A percentile compares a stretch with the other conserved stretches of the same genome.
phyloP scores from a whole-genome alignment of 2,888 invertebrate genomes.

The Iselma pallidipennis region DNA sequence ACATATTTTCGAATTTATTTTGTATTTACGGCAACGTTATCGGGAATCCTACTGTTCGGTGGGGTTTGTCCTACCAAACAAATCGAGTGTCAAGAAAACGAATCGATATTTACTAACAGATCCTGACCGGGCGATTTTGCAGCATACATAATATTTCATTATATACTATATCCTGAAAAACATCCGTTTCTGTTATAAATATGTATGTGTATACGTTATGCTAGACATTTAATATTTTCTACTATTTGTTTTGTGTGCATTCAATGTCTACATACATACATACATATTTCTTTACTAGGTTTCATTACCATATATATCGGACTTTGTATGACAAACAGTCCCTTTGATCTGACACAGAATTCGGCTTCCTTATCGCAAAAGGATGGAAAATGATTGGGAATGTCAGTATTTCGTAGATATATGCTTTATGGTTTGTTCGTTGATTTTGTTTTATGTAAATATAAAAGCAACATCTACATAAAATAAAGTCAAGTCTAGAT shows the following conservation, averaged over 20 bases:
- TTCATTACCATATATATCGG: background rate
- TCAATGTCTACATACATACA: no score
- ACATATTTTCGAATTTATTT: no score
- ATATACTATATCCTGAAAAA: no score
- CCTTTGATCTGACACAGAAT: slow-evolving; percentile 9
- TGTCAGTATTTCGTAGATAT: background rate
- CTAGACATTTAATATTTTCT: no score
- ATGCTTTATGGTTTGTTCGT: background rate
- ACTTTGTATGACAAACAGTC: slow-evolving; percentile 1
- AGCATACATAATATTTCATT: no score
- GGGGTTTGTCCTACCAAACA: background rate
- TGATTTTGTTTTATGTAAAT: background rate
- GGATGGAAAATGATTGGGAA: background rate
- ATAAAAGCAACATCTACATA: slow-evolving; percentile 3
- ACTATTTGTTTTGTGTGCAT: background rate
- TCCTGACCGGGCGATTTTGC: no score
- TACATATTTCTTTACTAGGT: background rate
- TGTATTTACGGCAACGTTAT: no score
- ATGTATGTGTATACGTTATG: no score
- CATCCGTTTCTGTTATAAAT: no score
- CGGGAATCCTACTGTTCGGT: no score
- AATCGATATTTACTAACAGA: background rate
- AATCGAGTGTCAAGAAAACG: background rate
- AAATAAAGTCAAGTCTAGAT: slow-evolving; percentile 2
- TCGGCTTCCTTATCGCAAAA: background rate